Conservation (phyloP, 1,140 invertebrate genomes). For the Diorhabda elongata region DNA sequence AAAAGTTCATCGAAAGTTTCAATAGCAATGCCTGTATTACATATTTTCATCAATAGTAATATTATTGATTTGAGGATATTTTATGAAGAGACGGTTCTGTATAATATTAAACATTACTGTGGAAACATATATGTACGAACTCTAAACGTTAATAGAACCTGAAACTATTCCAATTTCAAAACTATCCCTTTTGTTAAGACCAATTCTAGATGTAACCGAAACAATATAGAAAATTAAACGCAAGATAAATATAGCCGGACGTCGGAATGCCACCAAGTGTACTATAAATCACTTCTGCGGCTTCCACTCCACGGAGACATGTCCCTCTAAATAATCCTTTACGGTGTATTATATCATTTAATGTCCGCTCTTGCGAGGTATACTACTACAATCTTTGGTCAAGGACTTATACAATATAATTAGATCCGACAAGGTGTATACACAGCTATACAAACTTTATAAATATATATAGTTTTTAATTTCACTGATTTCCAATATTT, state of each 20-base stretch:
- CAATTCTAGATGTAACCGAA: background rate
- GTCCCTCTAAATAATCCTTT: constrained; percentile 16
- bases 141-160: background rate
- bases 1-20: too few relatives aligned
- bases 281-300: constrained; percentile 16
- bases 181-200: background rate
- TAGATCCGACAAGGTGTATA: background rate
- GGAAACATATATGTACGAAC: background rate
- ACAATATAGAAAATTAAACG: constrained; percentile 21
- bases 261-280: constrained; percentile 1
- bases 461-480: too few relatives aligned
- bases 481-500: too few relatives aligned
- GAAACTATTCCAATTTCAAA: background rate
- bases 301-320: constrained; percentile 6
- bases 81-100: too few relatives aligned
- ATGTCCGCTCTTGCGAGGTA: constrained; percentile 4
- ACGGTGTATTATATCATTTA: constrained; percentile 21
- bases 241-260: constrained; percentile 11
- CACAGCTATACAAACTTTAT: too few relatives aligned
- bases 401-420: background rate
- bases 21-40: too few relatives aligned
- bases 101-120: background rate
- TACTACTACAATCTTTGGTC: constrained; percentile 11
- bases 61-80: too few relatives aligned
- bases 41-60: too few relatives aligned